phyloP scores from a whole-genome alignment of 2,113 vertebrate genomes.

The Carlito syrichta region DNA sequence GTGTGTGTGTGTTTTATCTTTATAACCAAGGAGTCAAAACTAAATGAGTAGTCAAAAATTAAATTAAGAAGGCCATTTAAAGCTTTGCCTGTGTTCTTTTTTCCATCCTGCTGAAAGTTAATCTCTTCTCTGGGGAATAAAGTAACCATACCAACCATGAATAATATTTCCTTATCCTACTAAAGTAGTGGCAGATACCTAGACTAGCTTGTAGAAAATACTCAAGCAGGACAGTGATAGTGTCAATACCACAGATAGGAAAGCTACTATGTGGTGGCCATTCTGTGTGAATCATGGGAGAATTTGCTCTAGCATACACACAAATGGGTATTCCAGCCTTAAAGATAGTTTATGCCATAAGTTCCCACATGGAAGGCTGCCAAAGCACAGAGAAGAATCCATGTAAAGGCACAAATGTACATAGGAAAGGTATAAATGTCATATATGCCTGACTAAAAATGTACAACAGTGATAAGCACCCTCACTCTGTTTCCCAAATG shows the following conservation, averaged over 20 bases:
- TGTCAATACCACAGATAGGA: neutral
- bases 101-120: neutral
- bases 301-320: neutral
- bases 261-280: accelerated
- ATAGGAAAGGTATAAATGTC: neutral
- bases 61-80: neutral
- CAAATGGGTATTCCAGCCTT: neutral
- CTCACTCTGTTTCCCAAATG: neutral
- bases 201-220: neutral
- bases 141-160: neutral
- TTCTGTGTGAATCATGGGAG: accelerated
- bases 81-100: neutral
- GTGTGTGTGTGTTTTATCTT: no score
- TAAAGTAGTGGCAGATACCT: neutral
- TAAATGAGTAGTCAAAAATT: neutral
- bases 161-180: neutral
- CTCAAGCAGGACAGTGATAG: neutral
- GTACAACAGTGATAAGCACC: neutral
- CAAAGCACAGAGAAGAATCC: neutral
- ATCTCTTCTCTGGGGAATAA: neutral
- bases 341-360: neutral
- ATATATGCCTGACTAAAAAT: neutral
- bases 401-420: neutral
- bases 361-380: neutral
- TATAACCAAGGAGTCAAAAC: neutral